Conservation (phyloP, 2,888 invertebrate species). For the Corbicula japonica region DNA sequence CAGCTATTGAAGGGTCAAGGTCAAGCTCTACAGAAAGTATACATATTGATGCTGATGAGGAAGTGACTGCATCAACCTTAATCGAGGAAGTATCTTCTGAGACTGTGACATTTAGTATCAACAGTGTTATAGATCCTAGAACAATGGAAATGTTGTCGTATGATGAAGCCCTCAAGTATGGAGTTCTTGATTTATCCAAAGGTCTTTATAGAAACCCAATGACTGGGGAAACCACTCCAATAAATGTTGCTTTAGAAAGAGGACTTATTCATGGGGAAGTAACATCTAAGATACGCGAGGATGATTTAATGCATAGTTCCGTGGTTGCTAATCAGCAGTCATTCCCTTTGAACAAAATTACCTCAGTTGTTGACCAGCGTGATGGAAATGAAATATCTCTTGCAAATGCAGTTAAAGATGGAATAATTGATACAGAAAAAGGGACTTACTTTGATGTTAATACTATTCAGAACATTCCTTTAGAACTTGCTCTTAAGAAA, state of each 20-base stretch:
- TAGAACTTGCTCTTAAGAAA: constrained; percentile 93
- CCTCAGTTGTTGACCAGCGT: constrained; percentile 91
- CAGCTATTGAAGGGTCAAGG: constrained; percentile 86
- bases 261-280: constrained; percentile 90
- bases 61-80: constrained; percentile 88
- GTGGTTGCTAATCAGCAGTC: constrained; percentile 75
- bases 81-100: constrained; percentile 87
- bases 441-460: constrained; percentile 95
- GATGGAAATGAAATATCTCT: constrained; percentile 88
- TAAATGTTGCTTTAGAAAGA: constrained; percentile 93
- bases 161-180: constrained; percentile 96
- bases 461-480: constrained; percentile 92
- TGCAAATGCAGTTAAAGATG: constrained; percentile 80
- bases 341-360: constrained; percentile 78
- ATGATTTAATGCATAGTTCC: constrained; percentile 79
- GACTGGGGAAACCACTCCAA: constrained; percentile 92
- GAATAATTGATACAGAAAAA: constrained; percentile 86
- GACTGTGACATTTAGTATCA: constrained; percentile 82
- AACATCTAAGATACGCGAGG: constrained; percentile 77
- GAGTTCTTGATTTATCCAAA: constrained; percentile 93
- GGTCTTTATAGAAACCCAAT: constrained; percentile 90
- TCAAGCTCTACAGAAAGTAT: constrained; percentile 89
- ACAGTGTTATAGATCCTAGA: constrained; percentile 90
- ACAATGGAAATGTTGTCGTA: constrained; percentile 91
- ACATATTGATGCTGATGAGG: constrained; percentile 86